These are phyloP conservation scores for Lacerta viridis DNA, from an alignment of 2,797 vertebrate genomes.

Conservation along the genomic window DNA sequence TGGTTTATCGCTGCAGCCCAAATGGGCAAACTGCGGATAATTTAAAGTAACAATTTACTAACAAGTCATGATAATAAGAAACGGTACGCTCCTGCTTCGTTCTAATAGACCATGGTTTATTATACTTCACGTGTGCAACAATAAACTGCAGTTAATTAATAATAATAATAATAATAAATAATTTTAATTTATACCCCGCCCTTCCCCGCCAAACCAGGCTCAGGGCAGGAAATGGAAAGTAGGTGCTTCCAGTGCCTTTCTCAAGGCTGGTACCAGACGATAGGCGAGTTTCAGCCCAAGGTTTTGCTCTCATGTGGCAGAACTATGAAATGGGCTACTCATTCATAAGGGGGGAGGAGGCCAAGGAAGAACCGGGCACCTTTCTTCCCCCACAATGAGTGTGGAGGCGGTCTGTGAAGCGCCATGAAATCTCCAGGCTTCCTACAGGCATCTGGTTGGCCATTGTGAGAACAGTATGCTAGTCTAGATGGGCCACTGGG, in stretches of 20 bases:
- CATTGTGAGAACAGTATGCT: no score
- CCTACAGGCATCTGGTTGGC: no score
- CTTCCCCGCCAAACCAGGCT: no score
- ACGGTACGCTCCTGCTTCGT: neutral
- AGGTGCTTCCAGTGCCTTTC: neutral
- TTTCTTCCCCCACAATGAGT: neutral
- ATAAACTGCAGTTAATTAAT: neutral
- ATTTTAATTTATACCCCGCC: no score
- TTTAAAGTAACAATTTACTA: neutral
- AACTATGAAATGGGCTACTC: neutral
- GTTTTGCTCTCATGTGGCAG: neutral
- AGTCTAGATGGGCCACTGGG: no score
- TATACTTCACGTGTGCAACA: neutral
- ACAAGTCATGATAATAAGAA: neutral
- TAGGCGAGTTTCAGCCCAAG: neutral
- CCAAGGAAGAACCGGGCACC: neutral
- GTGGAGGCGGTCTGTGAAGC: neutral
- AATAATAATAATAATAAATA: no score
- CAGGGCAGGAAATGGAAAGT: no score
- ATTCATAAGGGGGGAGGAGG: neutral
- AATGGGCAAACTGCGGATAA: no score
- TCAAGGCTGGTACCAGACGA: neutral
- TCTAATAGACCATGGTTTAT: neutral
- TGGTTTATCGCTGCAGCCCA: neutral
- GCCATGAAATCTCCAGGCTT: neutral